A percentile compares a stretch with the other conserved stretches of the same genome.
phyloP scores from a whole-genome alignment of 2,888 invertebrate species.

The Branchinecta sandiegonensis region DNA sequence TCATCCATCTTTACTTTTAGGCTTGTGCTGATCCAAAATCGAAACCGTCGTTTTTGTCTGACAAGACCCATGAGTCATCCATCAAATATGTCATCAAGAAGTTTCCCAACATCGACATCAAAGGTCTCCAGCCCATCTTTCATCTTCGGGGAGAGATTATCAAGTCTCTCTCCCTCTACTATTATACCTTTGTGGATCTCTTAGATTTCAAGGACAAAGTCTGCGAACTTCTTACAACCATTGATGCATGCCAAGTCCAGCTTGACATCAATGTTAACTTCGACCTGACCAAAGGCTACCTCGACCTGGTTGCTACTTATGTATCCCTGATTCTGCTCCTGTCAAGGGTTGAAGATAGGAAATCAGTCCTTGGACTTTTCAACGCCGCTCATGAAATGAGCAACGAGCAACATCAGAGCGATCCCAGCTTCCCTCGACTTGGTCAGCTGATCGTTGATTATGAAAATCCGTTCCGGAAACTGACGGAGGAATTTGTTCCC shows the following conservation, averaged over 20 bases:
- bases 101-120: constrained; percentile 89
- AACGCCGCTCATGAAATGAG: constrained; percentile 94
- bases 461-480: constrained; percentile 82
- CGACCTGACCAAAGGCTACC: constrained; percentile 86
- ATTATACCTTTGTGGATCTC: constrained; percentile 96
- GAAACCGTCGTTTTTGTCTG: constrained; percentile 90
- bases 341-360: constrained; percentile 95
- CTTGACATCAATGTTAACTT: constrained; percentile 87
- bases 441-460: constrained; percentile 98
- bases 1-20: constrained; percentile 33
- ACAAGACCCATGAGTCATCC: constrained; percentile 90
- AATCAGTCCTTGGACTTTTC: constrained; percentile 88
- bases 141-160: constrained; percentile 84
- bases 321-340: constrained; percentile 90
- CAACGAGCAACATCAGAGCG: constrained; percentile 37
- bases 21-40: constrained; percentile 96
- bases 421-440: constrained; percentile 80
- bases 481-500: constrained; percentile 91
- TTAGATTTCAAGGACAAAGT: constrained; percentile 93
- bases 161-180: constrained; percentile 89
- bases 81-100: constrained; percentile 86
- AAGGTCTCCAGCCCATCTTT: constrained; percentile 72
- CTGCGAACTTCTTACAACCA: constrained; percentile 74
- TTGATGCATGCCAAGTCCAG: constrained; percentile 90
- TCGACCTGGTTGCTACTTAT: constrained; percentile 87